Evolutionary conservation across 2,797 vertebrate genomes (phyloP).

Genomic region (Nannoperca australis): DNA sequence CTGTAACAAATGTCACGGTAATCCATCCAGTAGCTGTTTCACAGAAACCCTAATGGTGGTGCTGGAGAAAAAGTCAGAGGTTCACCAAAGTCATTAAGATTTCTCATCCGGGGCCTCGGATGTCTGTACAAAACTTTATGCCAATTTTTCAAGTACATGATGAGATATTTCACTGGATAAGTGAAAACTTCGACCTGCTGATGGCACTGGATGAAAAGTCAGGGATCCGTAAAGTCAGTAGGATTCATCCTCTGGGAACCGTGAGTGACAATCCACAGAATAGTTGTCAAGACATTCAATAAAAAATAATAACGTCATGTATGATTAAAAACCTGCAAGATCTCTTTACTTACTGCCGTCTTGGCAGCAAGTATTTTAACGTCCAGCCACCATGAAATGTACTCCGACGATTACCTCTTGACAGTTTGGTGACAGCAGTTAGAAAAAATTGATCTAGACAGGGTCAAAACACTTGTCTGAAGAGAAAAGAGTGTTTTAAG

Average conservation of each 20-base stretch:
- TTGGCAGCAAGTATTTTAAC: not conserved
- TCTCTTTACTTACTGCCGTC: constrained; percentile 13
- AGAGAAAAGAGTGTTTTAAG: constrained; percentile 19
- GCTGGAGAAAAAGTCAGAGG: not conserved
- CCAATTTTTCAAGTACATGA: no score
- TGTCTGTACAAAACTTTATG: not conserved
- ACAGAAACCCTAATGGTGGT: not conserved
- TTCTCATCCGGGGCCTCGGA: not conserved
- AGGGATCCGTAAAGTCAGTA: not conserved
- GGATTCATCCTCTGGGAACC: not conserved
- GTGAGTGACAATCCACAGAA: not conserved
- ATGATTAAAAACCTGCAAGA: not conserved
- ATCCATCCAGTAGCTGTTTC: not conserved
- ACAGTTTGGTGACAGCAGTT: not conserved
- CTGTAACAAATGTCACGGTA: not conserved
- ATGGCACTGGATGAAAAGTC: not conserved
- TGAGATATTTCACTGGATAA: not conserved
- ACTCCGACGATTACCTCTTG: not conserved
- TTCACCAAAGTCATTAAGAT: not conserved
- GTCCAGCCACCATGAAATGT: not conserved
- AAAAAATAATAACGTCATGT: not conserved
- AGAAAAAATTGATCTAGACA: constrained; percentile 20
- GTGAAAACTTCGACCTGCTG: not conserved
- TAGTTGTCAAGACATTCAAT: not conserved
- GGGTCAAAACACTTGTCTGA: constrained; percentile 26